A percentile compares a stretch with the other conserved stretches of the same genome.
Conservation (phyloP, 2,113 vertebrate genomes). For the Corythoichthys intestinalis region DNA sequence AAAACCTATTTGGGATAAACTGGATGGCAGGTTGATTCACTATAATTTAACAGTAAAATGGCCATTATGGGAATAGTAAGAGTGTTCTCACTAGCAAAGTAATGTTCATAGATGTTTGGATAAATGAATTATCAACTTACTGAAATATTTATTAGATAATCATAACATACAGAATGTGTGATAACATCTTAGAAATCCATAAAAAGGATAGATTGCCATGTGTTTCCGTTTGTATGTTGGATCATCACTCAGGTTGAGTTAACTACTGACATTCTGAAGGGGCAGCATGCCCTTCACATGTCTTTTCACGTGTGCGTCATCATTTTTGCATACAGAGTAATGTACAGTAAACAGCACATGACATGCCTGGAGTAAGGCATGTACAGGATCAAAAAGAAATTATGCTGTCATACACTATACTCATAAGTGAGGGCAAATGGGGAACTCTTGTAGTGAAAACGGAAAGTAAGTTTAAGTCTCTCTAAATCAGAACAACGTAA, state of each 20-base stretch:
- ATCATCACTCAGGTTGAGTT: conserved; percentile 10
- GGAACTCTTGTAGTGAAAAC: background rate
- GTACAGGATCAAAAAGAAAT: background rate
- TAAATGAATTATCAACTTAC: background rate
- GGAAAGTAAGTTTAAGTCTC: background rate
- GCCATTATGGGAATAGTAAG: background rate
- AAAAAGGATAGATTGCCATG: conserved; percentile 20
- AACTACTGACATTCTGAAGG: conserved; percentile 17
- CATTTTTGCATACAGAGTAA: conserved; percentile 15
- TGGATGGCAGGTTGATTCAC: conserved; percentile 1
- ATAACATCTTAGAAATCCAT: background rate
- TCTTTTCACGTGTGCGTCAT: conserved; percentile 5
- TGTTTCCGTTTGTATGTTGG: conserved; percentile 24
- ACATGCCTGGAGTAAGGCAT: background rate
- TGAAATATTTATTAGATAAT: background rate
- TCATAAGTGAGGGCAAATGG: background rate
- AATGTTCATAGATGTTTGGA: conserved; percentile 12
- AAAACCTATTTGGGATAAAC: background rate
- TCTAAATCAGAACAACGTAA: background rate
- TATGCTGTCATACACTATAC: background rate
- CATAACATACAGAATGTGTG: background rate
- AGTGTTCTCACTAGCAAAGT: background rate
- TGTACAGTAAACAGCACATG: conserved; percentile 33
- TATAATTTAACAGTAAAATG: background rate
- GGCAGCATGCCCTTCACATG: conserved; percentile 5